Evolutionary conservation across 1,140 invertebrate genomes (phyloP), one percentile per base, ranked within the genome.

Genomic region (Drosophila nasuta): DNA sequence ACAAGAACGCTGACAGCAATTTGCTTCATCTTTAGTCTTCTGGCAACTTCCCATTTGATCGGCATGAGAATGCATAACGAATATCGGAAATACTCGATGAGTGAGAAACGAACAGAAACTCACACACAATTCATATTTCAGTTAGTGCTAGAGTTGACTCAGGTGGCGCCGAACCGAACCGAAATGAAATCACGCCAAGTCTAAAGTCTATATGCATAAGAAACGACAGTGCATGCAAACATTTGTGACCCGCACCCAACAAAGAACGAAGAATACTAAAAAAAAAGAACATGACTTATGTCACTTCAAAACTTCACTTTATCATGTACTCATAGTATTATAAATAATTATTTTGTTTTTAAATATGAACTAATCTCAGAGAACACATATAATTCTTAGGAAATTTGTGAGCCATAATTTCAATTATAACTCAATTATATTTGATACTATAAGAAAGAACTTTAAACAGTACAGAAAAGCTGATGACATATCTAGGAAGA

Each of bases 1-100:
- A 25, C 20, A 43, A 63, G 60, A 41, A 73, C 25, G 58, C 52
- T 77, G 72, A 70, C 66, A 35, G 49, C 15, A 49, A 25, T 38
- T 52, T 62, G 64, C 25, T 33, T 48, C 49, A 20, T 72, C 38
- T 49, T 51, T 43, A 6, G 28, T 20, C 3, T 15, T 67, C 30
- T 59, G 6, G 11, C 62, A 41, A 13, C 54, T 67, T 58, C 28
- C 48, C n/a, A 28, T 35, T 33, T 38, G 20, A 25, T 25, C 35
- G 1, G 51, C 7, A 28, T 25, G n/a, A 43, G 1, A 41, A 51
- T 59, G n/a, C 33, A 51, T 57, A 68, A 38, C 20, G 30, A 43
- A 68, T 64, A 59, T 64, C 48, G 60, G 60, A 52, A 64, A 64
- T 64, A 43, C 60, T 52, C 17, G 20, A 7, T 7, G 4, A 43